Evolutionary conservation across 2,113 vertebrate species (phyloP).

Genomic region (Phaethornis superciliosus): DNA sequence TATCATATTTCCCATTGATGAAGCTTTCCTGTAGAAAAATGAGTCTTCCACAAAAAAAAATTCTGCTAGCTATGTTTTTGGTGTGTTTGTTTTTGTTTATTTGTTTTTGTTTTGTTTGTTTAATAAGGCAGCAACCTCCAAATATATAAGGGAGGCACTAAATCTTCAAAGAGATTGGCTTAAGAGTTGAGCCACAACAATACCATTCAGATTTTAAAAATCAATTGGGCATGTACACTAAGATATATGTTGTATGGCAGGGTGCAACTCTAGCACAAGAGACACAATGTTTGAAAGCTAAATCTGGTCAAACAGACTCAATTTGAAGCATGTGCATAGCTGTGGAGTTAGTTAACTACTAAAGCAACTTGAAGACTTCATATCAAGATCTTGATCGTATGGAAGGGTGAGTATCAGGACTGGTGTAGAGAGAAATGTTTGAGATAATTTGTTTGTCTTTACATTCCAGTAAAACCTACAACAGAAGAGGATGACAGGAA

Average conservation of each 20-base stretch:
- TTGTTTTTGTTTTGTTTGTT: background rate
- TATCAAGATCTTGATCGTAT: background rate
- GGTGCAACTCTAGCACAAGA: background rate
- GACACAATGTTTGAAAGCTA: background rate
- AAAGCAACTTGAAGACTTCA: background rate
- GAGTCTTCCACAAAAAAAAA: background rate
- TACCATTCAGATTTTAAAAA: background rate
- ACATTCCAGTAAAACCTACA: background rate
- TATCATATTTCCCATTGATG: background rate
- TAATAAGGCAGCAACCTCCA: background rate
- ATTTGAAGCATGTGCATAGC: background rate
- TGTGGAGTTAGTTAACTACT: background rate
- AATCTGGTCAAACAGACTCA: background rate
- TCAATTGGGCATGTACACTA: accelerated
- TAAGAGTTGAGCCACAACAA: background rate
- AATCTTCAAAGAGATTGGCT: background rate
- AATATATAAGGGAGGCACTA: background rate
- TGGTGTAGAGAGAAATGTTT: background rate
- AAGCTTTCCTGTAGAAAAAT: background rate
- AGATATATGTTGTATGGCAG: background rate
- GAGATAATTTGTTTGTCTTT: background rate
- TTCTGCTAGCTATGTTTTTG: background rate
- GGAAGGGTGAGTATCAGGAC: background rate
- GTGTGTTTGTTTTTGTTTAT: no score
- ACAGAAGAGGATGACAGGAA: background rate